phyloP scores from a whole-genome alignment of 2,113 vertebrate genomes.

The Rhea pennata region DNA sequence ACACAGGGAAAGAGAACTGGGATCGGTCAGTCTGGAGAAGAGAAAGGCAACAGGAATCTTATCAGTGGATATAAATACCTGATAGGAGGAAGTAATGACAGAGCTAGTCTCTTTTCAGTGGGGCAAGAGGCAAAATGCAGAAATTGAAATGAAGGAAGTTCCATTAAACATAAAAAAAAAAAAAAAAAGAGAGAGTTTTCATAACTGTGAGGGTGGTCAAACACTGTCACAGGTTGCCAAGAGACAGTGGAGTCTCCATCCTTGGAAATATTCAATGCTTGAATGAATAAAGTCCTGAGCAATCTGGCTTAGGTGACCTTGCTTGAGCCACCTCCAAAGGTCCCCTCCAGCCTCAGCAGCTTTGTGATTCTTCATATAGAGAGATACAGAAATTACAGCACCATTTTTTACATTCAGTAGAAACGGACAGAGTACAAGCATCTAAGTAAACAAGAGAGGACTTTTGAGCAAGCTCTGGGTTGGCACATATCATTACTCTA shows the following conservation, averaged over 20 bases:
- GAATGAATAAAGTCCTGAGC: background rate
- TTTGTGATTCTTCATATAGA: background rate
- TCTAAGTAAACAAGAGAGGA: background rate
- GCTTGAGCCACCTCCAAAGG: background rate
- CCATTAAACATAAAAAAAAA: too few species aligned
- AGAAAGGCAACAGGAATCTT: background rate
- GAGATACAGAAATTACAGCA: background rate
- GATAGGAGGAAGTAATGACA: background rate
- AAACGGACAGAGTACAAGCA: background rate
- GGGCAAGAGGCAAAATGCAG: background rate
- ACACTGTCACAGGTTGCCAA: too few species aligned
- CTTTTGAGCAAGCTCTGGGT: background rate
- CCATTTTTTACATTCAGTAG: too few species aligned
- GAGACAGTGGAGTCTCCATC: too few species aligned
- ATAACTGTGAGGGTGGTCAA: too few species aligned
- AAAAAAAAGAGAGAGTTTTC: too few species aligned
- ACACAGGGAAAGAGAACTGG: background rate
- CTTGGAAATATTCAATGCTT: too few species aligned
- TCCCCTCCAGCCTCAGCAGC: background rate
- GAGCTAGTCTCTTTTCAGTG: too few species aligned
- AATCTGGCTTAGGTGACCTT: background rate
- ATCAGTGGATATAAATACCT: background rate
- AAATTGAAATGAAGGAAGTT: too few species aligned
- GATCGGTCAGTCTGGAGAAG: background rate
- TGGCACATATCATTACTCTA: background rate